Evolutionary conservation across 2,888 invertebrate genomes (phyloP), one percentile per base, ranked within the genome.

Genomic region (Macrosiphum euphorbiae): DNA sequence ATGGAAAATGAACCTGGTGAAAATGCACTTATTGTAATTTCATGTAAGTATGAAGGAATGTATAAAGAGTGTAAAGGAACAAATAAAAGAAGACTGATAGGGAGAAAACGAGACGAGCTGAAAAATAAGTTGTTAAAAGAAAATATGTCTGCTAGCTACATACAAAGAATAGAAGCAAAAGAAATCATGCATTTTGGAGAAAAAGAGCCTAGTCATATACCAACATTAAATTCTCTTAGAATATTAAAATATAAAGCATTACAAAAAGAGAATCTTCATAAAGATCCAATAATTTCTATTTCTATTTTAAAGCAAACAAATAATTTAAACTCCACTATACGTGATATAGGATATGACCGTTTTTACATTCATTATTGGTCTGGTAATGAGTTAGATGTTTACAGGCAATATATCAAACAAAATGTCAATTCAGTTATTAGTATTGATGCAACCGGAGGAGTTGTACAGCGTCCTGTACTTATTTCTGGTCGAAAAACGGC

Each of bases 321-420:
- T 41, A 92, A 85, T 44, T 94, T 88, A 41, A 61, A 52, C 11
- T n/a, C 87, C 4, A 88, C 50, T 44, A 91, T 94, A 67, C 55
- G 55, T 28, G 91, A 94, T 44, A 52, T 94, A 16, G 92, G 94
- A 13, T 85, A 61, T 35, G 94, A 94, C 41, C 92, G 89, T 11
- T 95, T 95, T 55, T 94, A 86, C 61, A 86, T 95, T n/a, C 94
- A 94, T 52, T 95, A 95, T 90, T 94, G 94, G 91, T 90, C 94
- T 41, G 20, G 92, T 13, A 47, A 78, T 58, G 92, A 95, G 90
- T 41, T 94, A 24, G 91, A 93, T 85, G 58, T 91, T 13, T 95
- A 92, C 84, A 91, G 92, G 11, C 86, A 88, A 61, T 94, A 94
- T 85, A 35, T 52, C 16, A 87, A 87, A 87, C 28, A 26, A 26